phyloP scores from a whole-genome alignment of 2,797 vertebrate genomes.

The Gallinago solitaria region DNA sequence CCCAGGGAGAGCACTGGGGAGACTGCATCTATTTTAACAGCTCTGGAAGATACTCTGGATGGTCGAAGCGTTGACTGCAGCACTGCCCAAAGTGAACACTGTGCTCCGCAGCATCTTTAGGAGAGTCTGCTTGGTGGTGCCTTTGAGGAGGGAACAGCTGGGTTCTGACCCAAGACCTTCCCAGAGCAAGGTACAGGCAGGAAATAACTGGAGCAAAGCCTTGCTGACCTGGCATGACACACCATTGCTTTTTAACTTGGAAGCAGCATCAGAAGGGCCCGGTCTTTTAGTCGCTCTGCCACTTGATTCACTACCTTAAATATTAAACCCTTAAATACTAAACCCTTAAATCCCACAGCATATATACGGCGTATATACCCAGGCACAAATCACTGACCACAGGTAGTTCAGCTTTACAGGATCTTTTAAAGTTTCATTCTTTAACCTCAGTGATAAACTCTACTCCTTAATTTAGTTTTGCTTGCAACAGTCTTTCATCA shows the following conservation, averaged over 20 bases:
- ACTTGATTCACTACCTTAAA: neutral
- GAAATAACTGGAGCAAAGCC: neutral
- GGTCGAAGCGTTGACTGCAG: accelerated
- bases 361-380: neutral
- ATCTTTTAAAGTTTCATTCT: neutral
- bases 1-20: neutral
- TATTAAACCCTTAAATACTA: neutral
- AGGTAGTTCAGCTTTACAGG: neutral
- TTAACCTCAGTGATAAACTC: neutral
- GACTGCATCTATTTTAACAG: accelerated
- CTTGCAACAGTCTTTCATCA: neutral
- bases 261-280: neutral
- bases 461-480: neutral
- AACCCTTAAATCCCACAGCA: neutral
- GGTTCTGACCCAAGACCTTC: neutral
- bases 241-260: neutral
- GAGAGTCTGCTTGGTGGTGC: neutral
- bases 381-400: neutral
- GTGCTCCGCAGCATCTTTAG: neutral
- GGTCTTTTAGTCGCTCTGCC: neutral
- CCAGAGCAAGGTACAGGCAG: neutral
- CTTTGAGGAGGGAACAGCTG: neutral
- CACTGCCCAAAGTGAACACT: neutral
- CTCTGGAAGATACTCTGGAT: neutral
- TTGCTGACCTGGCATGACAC: neutral